Percentiles rank a stretch among this genome's conserved stretches.
Evolutionary conservation across 1,140 invertebrate genomes (phyloP).

Genomic region (Tetragnatha versicolor): DNA sequence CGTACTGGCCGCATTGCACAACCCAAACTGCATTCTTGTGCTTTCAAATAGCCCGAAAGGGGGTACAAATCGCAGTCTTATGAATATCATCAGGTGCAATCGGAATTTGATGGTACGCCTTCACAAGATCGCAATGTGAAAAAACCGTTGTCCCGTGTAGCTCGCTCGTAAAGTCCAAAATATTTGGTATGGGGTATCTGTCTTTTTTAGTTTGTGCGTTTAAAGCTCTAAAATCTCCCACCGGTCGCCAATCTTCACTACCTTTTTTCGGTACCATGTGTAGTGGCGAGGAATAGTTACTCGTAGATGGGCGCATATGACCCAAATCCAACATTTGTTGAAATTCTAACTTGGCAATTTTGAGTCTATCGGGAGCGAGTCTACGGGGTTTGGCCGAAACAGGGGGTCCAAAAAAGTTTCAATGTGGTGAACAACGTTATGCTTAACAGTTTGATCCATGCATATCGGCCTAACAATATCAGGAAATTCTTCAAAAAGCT

Average conservation of each 20-base stretch:
- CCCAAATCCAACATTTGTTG: constrained; percentile 35
- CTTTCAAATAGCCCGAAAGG: constrained; percentile 59
- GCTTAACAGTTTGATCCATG: constrained; percentile 50
- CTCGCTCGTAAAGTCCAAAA: constrained; percentile 51
- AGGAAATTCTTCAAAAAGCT: constrained; percentile 54
- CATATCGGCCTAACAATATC: constrained; percentile 55
- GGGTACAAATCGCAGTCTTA: constrained; percentile 59
- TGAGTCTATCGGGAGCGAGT: constrained; percentile 6
- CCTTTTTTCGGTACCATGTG: constrained; percentile 58
- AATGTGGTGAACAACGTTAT: constrained; percentile 32
- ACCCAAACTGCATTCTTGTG: constrained; percentile 59
- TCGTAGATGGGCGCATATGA: constrained; percentile 56
- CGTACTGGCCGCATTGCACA: constrained; percentile 58
- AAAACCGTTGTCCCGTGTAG: constrained; percentile 49
- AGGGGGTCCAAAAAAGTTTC: constrained; percentile 16
- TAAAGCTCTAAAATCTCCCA: constrained; percentile 40
- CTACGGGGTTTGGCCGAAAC: not conserved
- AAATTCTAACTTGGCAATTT: constrained; percentile 40
- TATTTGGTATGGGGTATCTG: constrained; percentile 46
- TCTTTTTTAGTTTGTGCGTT: constrained; percentile 49
- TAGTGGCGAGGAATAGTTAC: constrained; percentile 56
- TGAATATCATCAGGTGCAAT: constrained; percentile 8
- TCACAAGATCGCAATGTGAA: constrained; percentile 52
- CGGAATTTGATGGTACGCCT: constrained; percentile 57
- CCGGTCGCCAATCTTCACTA: constrained; percentile 30